phyloP scores from a whole-genome alignment of 2,888 invertebrate genomes.

The Abrostola triplasia region DNA sequence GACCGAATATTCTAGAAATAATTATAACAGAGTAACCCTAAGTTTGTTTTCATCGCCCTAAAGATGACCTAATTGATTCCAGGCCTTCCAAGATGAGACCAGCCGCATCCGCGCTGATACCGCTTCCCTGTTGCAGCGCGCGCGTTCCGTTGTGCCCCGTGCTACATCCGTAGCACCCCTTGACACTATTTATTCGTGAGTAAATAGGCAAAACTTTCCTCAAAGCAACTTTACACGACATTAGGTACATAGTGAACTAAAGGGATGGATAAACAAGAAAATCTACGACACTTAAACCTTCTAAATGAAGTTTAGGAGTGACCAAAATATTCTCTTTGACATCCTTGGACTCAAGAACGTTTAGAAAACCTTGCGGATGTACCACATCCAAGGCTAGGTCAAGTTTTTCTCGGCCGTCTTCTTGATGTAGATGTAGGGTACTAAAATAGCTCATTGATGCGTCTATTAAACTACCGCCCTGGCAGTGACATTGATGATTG shows the following conservation, averaged over 20 bases:
- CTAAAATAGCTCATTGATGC: conserved; percentile 83
- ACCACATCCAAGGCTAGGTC: conserved; percentile 69
- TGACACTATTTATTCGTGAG: conserved; percentile 89
- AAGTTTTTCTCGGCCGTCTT: conserved; percentile 75
- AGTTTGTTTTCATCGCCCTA: not conserved
- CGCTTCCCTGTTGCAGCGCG: conserved; percentile 91
- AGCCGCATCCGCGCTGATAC: conserved; percentile 94
- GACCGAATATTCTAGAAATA: too few species aligned
- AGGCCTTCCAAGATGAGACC: conserved; percentile 95
- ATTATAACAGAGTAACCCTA: not conserved
- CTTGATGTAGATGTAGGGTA: conserved; percentile 64
- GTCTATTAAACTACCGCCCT: conserved; percentile 74
- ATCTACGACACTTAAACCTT: not conserved
- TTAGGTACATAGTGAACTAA: too few species aligned
- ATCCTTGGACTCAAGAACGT: conserved; percentile 55
- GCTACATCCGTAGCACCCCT: conserved; percentile 88
- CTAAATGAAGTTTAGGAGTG: conserved; percentile 1
- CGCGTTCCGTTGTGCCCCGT: conserved; percentile 93
- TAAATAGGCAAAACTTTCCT: conserved; percentile 30
- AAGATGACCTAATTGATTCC: conserved; percentile 58
- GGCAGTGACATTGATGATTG: conserved; percentile 87
- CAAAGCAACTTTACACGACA: too few species aligned
- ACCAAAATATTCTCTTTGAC: conserved; percentile 18
- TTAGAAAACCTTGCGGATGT: conserved; percentile 52
- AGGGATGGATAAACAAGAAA: not conserved